Percentiles rank a stretch among this genome's conserved stretches.
Evolutionary conservation across 2,797 vertebrate species (phyloP).

Genomic region (Gallinago nigripennis): DNA sequence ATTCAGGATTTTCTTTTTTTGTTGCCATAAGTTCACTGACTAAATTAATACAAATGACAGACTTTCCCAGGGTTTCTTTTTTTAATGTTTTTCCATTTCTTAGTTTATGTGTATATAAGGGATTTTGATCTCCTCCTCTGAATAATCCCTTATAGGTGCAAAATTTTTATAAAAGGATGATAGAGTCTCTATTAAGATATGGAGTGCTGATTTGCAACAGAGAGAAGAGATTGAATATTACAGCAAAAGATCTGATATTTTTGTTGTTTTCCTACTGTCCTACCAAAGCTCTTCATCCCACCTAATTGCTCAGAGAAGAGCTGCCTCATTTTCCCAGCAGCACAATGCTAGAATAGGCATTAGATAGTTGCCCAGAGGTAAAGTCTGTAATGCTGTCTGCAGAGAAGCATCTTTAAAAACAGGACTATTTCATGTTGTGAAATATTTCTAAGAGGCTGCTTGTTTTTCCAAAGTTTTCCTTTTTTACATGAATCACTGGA

Average conservation of each 20-base stretch:
- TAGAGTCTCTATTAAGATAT: neutral
- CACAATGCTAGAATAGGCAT: neutral
- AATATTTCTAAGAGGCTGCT: constrained; percentile 24
- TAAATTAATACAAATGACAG: neutral
- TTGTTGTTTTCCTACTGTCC: neutral
- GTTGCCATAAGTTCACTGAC: neutral
- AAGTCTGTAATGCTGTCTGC: neutral
- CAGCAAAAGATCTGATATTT: neutral
- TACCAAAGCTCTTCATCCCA: neutral
- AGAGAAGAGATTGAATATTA: neutral
- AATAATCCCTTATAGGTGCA: neutral
- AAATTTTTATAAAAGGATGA: neutral
- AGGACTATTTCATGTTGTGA: neutral
- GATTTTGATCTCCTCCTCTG: neutral
- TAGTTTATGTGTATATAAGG: neutral
- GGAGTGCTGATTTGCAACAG: neutral
- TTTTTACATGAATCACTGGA: neutral
- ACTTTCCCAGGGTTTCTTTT: neutral
- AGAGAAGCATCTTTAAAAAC: neutral
- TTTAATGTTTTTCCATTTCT: neutral
- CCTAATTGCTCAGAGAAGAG: neutral
- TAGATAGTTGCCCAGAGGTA: neutral
- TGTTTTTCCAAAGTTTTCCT: constrained; percentile 1
- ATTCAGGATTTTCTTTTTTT: neutral
- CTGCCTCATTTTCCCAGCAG: neutral